Base-by-base conservation (phyloP, 2,113 vertebrate genomes). In the Ariopsis seemanni region DNA sequence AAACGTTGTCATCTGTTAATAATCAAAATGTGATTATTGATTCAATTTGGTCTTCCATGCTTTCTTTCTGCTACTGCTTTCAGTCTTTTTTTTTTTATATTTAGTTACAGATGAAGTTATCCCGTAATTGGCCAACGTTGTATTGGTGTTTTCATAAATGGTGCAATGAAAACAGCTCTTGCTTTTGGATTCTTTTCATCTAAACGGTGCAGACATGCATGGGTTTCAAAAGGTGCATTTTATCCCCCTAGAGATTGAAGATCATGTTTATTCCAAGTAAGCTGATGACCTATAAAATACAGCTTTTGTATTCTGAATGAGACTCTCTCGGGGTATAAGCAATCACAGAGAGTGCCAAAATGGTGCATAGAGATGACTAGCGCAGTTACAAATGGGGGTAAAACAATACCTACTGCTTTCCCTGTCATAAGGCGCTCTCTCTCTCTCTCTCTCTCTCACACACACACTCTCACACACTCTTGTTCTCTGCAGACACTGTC, bases 401-500 rank as follows among this genome's bases (percentile, higher is more conserved):
- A 89, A 78, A 72, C 81, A 86, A 89, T 79, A 77, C 55, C 42
- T 67, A 20, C 62, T 22, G 9, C 91, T 83, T 91, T 84, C 78
- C 86, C 75, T 92, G 90, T 87, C 27, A 25, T 34, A 18, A 48
- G 25, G 72, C 55, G 65, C 1, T 17, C 58, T 69, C 27, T 78
- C 74, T 60, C 53, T 75, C 79, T 53, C 84, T 67, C 58, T 57
- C 69, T 82, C 81, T 80, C 74, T 67, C 82, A 69, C 79, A 65
- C 82, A 62, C 69, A 80, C 63, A 17, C 57, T 4, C 62, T 9
- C 48, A 11, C 22, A 65, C 58, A 65, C 72, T 78, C 30, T 89
- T 78, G 85, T 90, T 82, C 52, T 86, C 92, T 93, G 92, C 93
- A 95, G 94, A 95, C 93, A 92, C 88, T 86, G 77, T 84, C 93